Percentiles rank a stretch among this genome's conserved stretches.
Conservation (phyloP, 2,797 vertebrate species). For the Perodicticus potto region DNA sequence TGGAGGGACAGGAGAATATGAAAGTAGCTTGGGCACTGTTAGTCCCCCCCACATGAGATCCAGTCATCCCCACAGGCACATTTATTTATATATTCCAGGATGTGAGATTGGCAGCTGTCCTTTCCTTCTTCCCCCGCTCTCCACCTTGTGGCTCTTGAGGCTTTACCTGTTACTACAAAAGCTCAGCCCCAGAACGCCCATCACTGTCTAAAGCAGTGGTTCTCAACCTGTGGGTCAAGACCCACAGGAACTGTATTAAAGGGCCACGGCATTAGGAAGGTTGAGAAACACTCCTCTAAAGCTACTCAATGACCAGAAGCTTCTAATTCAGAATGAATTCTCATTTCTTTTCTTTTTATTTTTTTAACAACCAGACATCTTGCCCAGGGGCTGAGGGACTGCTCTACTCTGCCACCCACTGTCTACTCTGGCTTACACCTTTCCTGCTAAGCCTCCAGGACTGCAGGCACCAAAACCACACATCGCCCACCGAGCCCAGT, state of each 20-base stretch:
- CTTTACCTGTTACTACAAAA: constrained; percentile 47
- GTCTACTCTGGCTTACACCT: background rate
- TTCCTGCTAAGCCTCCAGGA: background rate
- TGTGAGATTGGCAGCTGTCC: accelerated
- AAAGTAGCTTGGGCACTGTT: background rate
- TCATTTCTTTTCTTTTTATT: background rate
- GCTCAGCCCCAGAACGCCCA: background rate
- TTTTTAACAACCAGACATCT: background rate
- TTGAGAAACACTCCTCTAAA: background rate
- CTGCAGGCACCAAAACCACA: background rate
- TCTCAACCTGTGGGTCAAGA: too few species aligned
- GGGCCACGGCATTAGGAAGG: too few species aligned
- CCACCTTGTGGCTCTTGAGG: background rate
- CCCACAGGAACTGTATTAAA: too few species aligned
- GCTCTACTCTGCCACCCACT: background rate
- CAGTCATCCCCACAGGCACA: background rate
- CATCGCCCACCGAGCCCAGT: background rate
- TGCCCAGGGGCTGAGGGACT: background rate
- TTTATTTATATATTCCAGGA: background rate
- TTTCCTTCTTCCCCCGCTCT: background rate
- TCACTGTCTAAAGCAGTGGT: background rate
- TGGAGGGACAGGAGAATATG: background rate
- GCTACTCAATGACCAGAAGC: constrained; percentile 19
- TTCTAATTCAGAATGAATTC: constrained; percentile 68
- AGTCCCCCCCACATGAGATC: background rate